Percentiles rank a stretch among this genome's conserved stretches.
Evolutionary conservation across 2,797 vertebrate species (phyloP).

Genomic region (Pelodytes ibericus): DNA sequence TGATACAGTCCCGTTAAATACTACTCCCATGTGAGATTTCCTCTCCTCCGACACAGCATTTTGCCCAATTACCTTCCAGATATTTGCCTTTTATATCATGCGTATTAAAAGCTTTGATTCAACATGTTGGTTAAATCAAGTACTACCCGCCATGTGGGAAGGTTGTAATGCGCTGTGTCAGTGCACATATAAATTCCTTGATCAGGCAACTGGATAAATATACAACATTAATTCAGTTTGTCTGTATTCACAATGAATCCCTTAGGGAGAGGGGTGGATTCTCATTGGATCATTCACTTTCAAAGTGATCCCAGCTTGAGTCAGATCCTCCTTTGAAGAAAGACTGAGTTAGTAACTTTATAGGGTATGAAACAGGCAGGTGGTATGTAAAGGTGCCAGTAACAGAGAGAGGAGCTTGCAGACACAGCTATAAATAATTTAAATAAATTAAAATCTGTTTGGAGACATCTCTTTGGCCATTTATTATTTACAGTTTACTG

Average conservation of each 20-base stretch:
- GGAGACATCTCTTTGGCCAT: background rate
- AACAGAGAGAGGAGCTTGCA: background rate
- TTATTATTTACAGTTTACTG: constrained; percentile 21
- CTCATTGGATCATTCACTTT: background rate
- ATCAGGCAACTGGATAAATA: background rate
- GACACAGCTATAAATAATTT: no score
- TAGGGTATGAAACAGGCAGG: constrained; percentile 35
- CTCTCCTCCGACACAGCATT: no score
- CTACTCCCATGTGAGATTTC: no score
- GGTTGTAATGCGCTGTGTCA: no score
- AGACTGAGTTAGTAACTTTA: constrained; percentile 25
- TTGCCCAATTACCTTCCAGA: no score
- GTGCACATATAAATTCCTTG: no score
- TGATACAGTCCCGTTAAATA: no score
- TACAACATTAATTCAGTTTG: background rate
- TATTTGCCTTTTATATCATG: no score
- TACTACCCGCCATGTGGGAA: no score
- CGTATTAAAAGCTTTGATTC: no score
- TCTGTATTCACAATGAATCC: background rate
- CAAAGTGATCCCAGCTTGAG: constrained; percentile 9
- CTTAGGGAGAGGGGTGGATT: background rate
- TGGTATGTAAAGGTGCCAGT: background rate
- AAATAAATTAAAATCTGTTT: background rate
- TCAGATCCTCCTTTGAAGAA: background rate
- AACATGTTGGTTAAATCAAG: no score